These are phyloP conservation scores for Cossypha caffra DNA, from an alignment of 2,797 vertebrate genomes.

Conservation along the genomic window DNA sequence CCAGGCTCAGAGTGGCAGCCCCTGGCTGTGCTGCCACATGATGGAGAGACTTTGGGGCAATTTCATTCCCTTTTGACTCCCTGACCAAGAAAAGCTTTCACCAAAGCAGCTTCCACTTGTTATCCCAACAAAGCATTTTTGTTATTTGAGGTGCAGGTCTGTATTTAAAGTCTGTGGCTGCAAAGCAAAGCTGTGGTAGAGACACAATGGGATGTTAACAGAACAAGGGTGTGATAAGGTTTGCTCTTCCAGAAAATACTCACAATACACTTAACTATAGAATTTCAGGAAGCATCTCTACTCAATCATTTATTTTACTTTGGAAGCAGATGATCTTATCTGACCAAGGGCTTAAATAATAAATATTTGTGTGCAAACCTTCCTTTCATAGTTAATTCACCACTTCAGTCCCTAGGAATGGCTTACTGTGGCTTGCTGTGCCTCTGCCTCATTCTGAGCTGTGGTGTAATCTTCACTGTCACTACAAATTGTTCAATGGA, in stretches of 20 bases:
- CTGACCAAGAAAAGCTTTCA: not conserved
- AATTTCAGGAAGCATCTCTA: not conserved
- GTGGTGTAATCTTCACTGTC: slow-evolving; percentile 12
- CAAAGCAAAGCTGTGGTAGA: not conserved
- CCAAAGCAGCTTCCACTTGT: not conserved
- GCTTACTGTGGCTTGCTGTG: not conserved
- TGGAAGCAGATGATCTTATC: not conserved
- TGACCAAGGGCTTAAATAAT: slow-evolving; percentile 1
- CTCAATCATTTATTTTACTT: not conserved
- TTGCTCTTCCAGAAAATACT: not conserved
- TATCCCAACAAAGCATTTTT: not conserved
- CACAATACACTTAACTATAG: not conserved
- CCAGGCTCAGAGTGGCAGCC: not conserved
- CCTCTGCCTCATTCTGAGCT: not conserved
- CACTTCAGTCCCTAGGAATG: not conserved
- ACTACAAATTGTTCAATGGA: not conserved
- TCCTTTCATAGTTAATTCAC: slow-evolving; percentile 16
- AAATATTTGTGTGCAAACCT: slow-evolving; percentile 2
- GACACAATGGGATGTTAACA: not conserved
- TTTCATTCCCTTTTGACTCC: not conserved
- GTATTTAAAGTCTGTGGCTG: not conserved
- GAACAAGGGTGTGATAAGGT: not conserved
- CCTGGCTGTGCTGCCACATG: not conserved
- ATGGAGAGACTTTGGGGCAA: not conserved
- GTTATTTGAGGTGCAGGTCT: not conserved